Percentiles rank a stretch among this genome's conserved stretches.
These are phyloP conservation scores for Poecilia latipinna DNA, from an alignment of 2,113 vertebrate genomes.

Conservation along the genomic window DNA sequence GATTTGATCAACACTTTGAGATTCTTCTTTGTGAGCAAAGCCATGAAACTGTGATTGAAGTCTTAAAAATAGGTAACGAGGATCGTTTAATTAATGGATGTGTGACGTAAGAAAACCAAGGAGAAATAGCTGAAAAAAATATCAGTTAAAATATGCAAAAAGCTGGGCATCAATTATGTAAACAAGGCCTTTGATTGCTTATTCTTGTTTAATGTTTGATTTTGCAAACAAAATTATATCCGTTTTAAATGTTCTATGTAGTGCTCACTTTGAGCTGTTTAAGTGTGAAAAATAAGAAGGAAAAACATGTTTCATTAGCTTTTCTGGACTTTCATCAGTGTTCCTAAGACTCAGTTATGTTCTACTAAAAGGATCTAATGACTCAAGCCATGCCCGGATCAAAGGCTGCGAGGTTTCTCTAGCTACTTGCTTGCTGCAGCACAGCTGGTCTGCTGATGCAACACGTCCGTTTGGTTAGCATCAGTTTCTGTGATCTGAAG, in stretches of 20 bases:
- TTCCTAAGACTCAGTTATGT: not conserved
- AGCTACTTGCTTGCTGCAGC: not conserved
- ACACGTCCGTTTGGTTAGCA: not conserved
- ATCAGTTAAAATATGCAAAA: not conserved
- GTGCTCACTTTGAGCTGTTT: not conserved
- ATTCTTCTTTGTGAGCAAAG: too few relatives aligned
- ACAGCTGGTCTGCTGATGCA: conserved; percentile 24
- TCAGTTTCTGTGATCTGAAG: conserved; percentile 13
- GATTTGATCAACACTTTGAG: too few relatives aligned
- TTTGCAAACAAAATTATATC: not conserved
- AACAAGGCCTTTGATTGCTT: not conserved
- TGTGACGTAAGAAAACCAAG: not conserved
- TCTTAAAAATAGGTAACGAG: too few relatives aligned
- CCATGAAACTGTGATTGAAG: too few relatives aligned
- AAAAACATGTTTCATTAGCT: not conserved
- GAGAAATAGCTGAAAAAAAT: not conserved
- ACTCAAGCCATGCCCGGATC: conserved; percentile 4
- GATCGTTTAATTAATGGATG: too few relatives aligned
- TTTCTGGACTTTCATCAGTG: conserved; percentile 1
- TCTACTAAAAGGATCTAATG: conserved; percentile 1
- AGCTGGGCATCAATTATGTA: not conserved
- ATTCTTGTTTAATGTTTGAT: not conserved
- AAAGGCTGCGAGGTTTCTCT: conserved; percentile 3
- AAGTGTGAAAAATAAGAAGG: not conserved
- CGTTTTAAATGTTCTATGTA: not conserved